Percentiles rank a stretch among this genome's conserved stretches.
phyloP scores from a whole-genome alignment of 1,140 invertebrate species.

The Euborellia annulipes region DNA sequence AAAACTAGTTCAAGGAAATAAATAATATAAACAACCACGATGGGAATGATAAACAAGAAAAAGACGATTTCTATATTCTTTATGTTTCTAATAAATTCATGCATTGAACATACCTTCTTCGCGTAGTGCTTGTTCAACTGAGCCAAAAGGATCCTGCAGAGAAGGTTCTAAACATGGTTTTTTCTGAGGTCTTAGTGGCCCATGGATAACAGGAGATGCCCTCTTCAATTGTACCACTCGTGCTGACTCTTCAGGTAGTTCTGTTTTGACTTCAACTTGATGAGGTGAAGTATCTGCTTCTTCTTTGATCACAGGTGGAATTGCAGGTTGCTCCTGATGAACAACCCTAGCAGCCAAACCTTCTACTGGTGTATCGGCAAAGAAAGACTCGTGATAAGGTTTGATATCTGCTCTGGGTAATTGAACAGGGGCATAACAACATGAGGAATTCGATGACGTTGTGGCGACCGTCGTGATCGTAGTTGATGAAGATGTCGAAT shows the following conservation, averaged over 20 bases:
- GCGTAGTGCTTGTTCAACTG: background rate
- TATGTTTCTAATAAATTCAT: no score
- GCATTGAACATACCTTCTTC: background rate
- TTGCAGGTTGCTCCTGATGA: conserved; percentile 13
- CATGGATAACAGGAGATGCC: conserved; percentile 25
- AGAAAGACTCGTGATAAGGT: conserved; percentile 54
- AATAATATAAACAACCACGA: no score
- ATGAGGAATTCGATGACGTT: background rate
- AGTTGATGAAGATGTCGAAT: conserved; percentile 12
- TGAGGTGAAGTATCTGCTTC: conserved; percentile 28
- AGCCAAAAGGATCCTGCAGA: no score
- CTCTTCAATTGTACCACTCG: conserved; percentile 22
- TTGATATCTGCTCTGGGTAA: conserved; percentile 53
- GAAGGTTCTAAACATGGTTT: conserved; percentile 5
- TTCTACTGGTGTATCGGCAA: conserved; percentile 40
- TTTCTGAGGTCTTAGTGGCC: conserved; percentile 19
- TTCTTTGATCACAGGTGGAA: conserved; percentile 22
- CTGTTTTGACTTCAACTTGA: conserved; percentile 20
- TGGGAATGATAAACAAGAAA: no score
- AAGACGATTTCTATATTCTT: no score
- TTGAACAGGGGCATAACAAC: conserved; percentile 27
- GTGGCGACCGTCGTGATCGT: background rate
- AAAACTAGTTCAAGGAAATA: no score
- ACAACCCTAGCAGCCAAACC: conserved; percentile 49
- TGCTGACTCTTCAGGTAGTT: conserved; percentile 5